Conservation (phyloP, 2,888 invertebrate species). For the Eulithis testata region DNA sequence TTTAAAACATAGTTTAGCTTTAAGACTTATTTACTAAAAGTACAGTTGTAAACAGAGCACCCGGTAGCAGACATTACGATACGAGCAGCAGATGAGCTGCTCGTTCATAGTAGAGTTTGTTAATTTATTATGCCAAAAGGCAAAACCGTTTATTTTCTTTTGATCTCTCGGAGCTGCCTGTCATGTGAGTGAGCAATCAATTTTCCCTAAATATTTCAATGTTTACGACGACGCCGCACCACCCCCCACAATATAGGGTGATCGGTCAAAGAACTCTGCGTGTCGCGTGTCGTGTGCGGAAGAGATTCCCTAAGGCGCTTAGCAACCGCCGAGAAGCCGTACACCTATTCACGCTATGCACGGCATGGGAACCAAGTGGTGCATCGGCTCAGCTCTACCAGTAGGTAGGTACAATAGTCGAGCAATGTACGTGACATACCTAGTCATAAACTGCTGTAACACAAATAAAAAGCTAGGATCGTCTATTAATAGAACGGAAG, state of each 20-base stretch:
- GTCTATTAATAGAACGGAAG: conserved; percentile 22
- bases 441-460: conserved; percentile 12
- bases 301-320: conserved; percentile 28
- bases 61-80: too few relatives aligned
- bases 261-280: conserved; percentile 25
- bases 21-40: neutral
- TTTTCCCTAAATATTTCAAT: neutral
- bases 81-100: too few relatives aligned
- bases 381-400: too few relatives aligned
- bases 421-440: neutral
- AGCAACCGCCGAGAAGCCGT: conserved; percentile 29
- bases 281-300: conserved; percentile 18
- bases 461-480: conserved; percentile 16
- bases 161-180: neutral
- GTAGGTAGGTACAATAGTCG: too few relatives aligned
- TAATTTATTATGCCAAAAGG: conserved; percentile 6
- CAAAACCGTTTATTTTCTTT: neutral
- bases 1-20: neutral
- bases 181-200: conserved; percentile 13
- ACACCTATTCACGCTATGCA: neutral
- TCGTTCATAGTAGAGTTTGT: too few relatives aligned
- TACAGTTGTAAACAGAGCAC: too few relatives aligned
- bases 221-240: neutral
- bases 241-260: conserved; percentile 17
- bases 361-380: too few relatives aligned